These are phyloP conservation scores for Pogoniulus pusillus DNA, from an alignment of 2,797 vertebrate genomes.

Conservation along the genomic window DNA sequence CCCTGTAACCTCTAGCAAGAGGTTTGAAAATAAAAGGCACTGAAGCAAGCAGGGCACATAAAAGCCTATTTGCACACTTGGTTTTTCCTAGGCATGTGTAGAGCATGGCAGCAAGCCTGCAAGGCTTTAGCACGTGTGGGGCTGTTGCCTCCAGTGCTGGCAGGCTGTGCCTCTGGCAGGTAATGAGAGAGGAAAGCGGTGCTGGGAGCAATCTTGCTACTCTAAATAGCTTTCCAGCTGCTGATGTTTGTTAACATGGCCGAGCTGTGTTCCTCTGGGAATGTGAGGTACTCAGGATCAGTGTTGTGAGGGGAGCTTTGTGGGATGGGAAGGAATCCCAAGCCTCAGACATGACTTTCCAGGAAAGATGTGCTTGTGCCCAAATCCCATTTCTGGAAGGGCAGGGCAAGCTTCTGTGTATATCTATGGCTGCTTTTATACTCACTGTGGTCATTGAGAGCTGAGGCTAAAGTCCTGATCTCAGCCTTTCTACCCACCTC, in stretches of 20 bases:
- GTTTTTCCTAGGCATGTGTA: neutral
- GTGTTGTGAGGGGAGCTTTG: neutral
- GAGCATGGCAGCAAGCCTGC: neutral
- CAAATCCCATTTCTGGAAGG: neutral
- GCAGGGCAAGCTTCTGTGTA: neutral
- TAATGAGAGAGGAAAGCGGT: neutral
- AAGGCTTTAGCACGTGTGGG: fast-evolving
- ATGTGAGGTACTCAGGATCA: neutral
- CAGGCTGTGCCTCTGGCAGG: neutral
- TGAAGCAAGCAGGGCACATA: neutral
- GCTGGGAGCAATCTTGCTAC: neutral
- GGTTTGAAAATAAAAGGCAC: neutral
- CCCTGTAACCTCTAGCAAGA: neutral
- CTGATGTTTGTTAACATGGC: neutral
- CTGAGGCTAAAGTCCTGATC: neutral
- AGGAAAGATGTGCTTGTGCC: constrained; percentile 12
- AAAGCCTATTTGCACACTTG: fast-evolving
- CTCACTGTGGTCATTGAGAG: neutral
- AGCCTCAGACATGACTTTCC: constrained; percentile 5
- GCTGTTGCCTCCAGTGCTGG: neutral
- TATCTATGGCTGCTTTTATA: neutral
- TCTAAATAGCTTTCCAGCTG: constrained; percentile 28
- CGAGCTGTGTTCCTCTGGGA: neutral
- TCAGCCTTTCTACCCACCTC: neutral
- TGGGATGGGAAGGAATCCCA: neutral